phyloP scores from a whole-genome alignment of 2,113 vertebrate species.

The Marmota monax region DNA sequence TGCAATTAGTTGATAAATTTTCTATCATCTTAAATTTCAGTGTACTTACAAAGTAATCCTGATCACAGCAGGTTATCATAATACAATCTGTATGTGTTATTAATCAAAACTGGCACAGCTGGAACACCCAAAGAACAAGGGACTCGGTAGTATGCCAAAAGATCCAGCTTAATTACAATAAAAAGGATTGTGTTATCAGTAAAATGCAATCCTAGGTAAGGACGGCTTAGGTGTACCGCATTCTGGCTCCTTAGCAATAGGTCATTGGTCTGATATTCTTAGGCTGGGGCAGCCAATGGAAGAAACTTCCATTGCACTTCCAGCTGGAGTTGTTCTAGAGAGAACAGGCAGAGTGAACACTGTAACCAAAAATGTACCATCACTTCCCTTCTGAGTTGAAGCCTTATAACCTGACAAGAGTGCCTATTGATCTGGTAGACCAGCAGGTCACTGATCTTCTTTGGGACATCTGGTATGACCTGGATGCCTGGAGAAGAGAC shows the following conservation, averaged over 20 bases:
- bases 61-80: constrained; percentile 64
- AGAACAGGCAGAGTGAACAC: not conserved
- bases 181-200: not conserved
- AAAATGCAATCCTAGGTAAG: not conserved
- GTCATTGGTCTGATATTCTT: not conserved
- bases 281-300: not conserved
- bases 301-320: not conserved
- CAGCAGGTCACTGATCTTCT: not conserved
- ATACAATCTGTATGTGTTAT: constrained; percentile 47
- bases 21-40: constrained; percentile 44
- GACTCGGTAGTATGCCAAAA: not conserved
- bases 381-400: not conserved
- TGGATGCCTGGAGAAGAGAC: not conserved
- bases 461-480: not conserved
- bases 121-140: not conserved
- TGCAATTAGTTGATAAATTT: constrained; percentile 64
- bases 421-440: not conserved
- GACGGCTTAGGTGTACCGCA: not conserved
- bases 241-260: not conserved
- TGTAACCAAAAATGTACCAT: not conserved
- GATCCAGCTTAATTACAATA: constrained; percentile 53
- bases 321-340: not conserved
- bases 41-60: constrained; percentile 59
- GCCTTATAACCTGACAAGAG: not conserved
- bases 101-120: constrained; percentile 68